Percentiles rank a stretch among this genome's conserved stretches.
These are phyloP conservation scores for Corvus cornix DNA, from an alignment of 2,113 vertebrate genomes.

Conservation along the genomic window DNA sequence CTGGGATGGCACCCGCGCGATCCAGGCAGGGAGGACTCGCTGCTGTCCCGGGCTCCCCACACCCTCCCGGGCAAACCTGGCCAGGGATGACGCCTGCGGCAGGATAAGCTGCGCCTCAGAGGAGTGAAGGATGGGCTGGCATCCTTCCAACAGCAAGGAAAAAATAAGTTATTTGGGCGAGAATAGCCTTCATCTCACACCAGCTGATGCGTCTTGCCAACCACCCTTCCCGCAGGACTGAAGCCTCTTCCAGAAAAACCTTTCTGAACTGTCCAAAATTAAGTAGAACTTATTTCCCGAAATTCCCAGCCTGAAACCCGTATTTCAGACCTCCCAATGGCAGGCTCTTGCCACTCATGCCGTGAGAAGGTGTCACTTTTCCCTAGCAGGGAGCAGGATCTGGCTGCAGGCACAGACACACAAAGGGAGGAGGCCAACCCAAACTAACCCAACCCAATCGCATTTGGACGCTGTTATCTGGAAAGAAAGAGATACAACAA, in stretches of 20 bases:
- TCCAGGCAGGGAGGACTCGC: background rate
- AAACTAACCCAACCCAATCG: background rate
- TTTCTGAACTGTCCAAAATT: background rate
- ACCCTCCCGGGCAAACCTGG: background rate
- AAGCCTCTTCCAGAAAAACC: background rate
- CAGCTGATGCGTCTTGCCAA: background rate
- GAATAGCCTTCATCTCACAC: background rate
- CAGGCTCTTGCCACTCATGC: rapidly evolving
- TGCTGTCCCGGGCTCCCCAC: background rate
- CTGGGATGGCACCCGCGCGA: conserved; percentile 27
- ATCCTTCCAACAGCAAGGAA: background rate
- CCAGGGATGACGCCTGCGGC: background rate
- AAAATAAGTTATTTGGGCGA: background rate
- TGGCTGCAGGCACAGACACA: background rate
- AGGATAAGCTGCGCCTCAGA: background rate
- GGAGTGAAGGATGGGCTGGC: background rate
- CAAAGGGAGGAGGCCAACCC: background rate
- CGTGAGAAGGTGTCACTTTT: background rate
- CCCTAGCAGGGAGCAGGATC: background rate
- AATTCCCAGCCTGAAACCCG: background rate
- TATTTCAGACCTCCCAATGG: background rate
- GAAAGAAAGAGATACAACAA: background rate
- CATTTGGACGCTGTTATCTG: rapidly evolving
- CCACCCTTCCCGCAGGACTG: background rate
- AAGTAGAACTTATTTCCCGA: background rate